Base-by-base conservation (phyloP, 2,113 vertebrate genomes). In the Notarius quadriscutis region DNA sequence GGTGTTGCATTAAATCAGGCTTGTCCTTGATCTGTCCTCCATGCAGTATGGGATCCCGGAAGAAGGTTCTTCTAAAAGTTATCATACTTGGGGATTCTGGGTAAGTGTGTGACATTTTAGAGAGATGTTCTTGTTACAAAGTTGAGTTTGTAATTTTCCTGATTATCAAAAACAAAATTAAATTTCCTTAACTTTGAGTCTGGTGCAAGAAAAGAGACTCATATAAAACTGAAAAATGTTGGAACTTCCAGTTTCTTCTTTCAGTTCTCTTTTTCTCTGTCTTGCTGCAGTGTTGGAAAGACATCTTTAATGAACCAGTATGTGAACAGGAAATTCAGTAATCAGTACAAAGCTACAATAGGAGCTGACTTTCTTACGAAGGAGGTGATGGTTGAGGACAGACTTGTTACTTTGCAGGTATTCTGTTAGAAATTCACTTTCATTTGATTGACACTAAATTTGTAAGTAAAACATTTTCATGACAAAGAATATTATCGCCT, bases 281-380 rank as follows among this genome's bases (percentile, higher is more conserved):
- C 77, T 60, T 34, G 55, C n/a, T 89, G 22, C 92, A 99, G 98
- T 71, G 98, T 99, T 81, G 98, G 98, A 57, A 99, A 99, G 93
- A 99, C 98, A 75, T 99, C 98, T 0, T 95, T 99, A 27, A 99
- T 99, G 98, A 99, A 99, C 95, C 98, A 99, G 94, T 99, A 99
- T 92, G 98, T 99, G 92, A 99, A 99, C 93, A 99, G 98, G 95
- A 99, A 99, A 93, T 98, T 99, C 92, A 99, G 97, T 92, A 99
- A 99, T 93, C 98, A 99, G 92, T 99, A 99, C 94, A 99, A 99
- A 95, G 97, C 98, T 11, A 99, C 98, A 93, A 99, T 99, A 96
- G 98, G 98, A 1, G 98, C 98, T 51, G 98, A 99, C 92, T 99
- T 99, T 90, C 95, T 99, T 87, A 99, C 97, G 84, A 99, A 99